Evolutionary conservation across 2,888 invertebrate species (phyloP), one percentile per base, ranked within the genome.

Genomic region (Darwinula stevensoni): DNA sequence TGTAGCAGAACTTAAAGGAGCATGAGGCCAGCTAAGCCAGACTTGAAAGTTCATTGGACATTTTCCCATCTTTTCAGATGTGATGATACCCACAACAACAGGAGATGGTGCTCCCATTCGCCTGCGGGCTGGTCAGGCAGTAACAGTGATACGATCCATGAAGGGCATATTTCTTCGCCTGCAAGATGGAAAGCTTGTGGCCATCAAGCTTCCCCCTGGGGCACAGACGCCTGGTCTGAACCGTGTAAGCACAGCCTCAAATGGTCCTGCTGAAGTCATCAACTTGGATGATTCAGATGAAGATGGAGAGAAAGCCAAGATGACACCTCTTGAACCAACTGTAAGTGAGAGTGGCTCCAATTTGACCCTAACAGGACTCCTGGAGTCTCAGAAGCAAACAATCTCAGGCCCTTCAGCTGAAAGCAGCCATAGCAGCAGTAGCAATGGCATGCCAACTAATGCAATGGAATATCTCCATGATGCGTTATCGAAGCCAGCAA

Each of bases 151-250:
- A 26, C 82, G 84, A 50, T 86, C 86, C 4, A 74, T 80, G 0
- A 86, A 86, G 52, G 88, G 88, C 30, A 84, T 88, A 40, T 88
- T 88, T 52, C 76, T 91, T 67, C 75, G 86, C 43, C 55, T 86
- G 29, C 78, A 80, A 46, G 80, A 78, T 41, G 86, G 86, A 16
- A 82, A 84, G 54, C 80, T 88, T 36, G 82, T 88, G 39, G 82
- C 86, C 15, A 82, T 88, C 16, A 38, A 42, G 12, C 38, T 42
- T 4, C 43, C 44, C 11, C 40, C 42, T 6, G 38, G 38, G 6
- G 28, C 28, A 9, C 22, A n/a, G 22, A 22, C 22, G 22, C 9
- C 6, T n/a, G 22, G 22, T 9, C 22, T 22, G 22, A 22, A 22
- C 9, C 22, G 22, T 22, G n/a, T 6, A 9, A 9, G 9, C 22